These are phyloP conservation scores for Metacarcinus magister DNA, from an alignment of 2,888 invertebrate species.

Conservation along the genomic window DNA sequence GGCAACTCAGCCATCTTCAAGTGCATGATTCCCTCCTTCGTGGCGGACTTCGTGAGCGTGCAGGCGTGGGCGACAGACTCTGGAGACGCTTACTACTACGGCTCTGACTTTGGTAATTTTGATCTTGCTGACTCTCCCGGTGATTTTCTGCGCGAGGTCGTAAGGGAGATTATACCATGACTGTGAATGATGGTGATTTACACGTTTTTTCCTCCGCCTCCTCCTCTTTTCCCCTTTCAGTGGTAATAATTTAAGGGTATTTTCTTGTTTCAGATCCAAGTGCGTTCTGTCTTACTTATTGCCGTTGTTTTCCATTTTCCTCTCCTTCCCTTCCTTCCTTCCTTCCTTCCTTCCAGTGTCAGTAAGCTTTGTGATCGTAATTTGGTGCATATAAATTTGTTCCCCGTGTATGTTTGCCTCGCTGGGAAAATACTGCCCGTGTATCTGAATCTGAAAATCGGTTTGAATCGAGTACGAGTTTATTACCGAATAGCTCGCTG, in stretches of 20 bases:
- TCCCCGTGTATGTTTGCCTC: background rate
- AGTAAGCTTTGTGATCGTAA: background rate
- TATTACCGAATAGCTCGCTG: background rate
- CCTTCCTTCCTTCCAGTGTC: background rate
- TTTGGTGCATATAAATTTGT: background rate
- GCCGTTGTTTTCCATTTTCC: background rate
- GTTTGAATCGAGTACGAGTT: slow-evolving; percentile 1
- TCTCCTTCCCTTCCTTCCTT: background rate
- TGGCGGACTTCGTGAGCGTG: slow-evolving; percentile 83
- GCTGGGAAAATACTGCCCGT: background rate
- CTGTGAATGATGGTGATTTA: background rate
- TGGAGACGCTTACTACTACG: slow-evolving; percentile 84
- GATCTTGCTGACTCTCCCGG: background rate
- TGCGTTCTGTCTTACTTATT: background rate
- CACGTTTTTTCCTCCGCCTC: background rate
- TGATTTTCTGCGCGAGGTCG: too few relatives aligned
- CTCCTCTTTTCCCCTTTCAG: background rate
- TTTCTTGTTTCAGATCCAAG: background rate
- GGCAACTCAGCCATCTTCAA: slow-evolving; percentile 82
- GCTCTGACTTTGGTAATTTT: slow-evolving; percentile 76
- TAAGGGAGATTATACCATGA: background rate
- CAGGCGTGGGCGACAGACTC: slow-evolving; percentile 80
- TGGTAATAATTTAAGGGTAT: background rate
- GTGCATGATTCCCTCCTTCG: slow-evolving; percentile 83
- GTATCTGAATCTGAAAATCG: background rate